phyloP scores from a whole-genome alignment of 2,113 vertebrate genomes.

The Nipponia nippon region DNA sequence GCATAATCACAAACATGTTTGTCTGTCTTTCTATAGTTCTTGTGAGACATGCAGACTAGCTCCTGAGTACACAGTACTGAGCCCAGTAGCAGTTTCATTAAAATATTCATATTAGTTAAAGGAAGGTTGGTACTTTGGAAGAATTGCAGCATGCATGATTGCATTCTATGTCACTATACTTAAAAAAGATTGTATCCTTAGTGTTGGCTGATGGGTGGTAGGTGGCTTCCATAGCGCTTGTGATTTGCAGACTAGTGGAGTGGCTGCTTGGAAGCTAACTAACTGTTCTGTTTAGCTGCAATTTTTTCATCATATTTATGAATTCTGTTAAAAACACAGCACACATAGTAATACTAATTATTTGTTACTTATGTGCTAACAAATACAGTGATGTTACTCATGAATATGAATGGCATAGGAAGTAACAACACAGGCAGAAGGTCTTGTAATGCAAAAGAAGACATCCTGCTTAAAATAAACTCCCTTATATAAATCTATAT shows the following conservation, averaged over 20 bases:
- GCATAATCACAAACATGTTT: not conserved
- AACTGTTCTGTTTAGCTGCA: not conserved
- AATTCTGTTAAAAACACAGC: not conserved
- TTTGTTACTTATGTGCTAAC: not conserved
- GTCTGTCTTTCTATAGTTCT: not conserved
- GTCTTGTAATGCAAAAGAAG: not conserved
- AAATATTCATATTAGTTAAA: not conserved
- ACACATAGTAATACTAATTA: not conserved
- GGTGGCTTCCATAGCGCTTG: not conserved
- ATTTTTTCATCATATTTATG: not conserved
- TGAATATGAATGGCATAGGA: not conserved
- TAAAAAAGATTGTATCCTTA: not conserved
- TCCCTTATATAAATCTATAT: not conserved
- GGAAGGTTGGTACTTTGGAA: not conserved
- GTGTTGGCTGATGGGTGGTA: not conserved
- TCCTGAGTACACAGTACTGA: not conserved
- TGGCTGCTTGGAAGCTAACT: not conserved
- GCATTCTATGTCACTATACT: not conserved
- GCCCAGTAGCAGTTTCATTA: not conserved
- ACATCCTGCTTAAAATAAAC: not conserved
- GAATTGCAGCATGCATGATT: not conserved
- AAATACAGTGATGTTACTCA: not conserved
- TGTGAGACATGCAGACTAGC: not conserved
- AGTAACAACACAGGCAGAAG: not conserved
- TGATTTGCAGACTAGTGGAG: not conserved